These are phyloP conservation scores for Octopus bimaculoides DNA, from an alignment of 1,140 invertebrate species.

Conservation along the genomic window DNA sequence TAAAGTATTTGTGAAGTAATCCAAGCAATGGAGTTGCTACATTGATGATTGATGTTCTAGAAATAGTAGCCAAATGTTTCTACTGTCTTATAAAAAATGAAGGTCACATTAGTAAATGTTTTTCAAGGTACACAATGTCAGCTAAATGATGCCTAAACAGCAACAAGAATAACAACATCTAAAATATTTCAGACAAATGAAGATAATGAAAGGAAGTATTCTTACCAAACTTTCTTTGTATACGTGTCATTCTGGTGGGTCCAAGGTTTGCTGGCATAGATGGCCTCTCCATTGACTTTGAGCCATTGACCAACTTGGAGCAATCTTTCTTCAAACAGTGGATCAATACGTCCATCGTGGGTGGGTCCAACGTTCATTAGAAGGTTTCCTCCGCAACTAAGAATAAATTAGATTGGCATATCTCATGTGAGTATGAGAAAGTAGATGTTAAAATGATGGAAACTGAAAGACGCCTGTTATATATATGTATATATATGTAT, in stretches of 20 bases:
- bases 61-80: too few relatives aligned
- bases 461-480: too few relatives aligned
- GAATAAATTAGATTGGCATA: background rate
- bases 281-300: constrained; percentile 79
- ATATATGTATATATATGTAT: background rate
- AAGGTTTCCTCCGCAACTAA: constrained; percentile 82
- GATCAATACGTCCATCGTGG: constrained; percentile 80
- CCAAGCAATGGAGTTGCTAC: too few relatives aligned
- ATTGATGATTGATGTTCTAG: too few relatives aligned
- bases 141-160: too few relatives aligned
- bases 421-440: background rate
- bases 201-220: background rate
- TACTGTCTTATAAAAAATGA: too few relatives aligned
- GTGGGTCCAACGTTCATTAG: constrained; percentile 89
- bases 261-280: constrained; percentile 76
- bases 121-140: too few relatives aligned
- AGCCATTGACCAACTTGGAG: constrained; percentile 71
- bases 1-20: too few relatives aligned
- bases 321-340: constrained; percentile 86
- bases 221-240: constrained; percentile 62
- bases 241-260: constrained; percentile 76
- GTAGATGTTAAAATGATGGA: too few relatives aligned
- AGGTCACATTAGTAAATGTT: too few relatives aligned
- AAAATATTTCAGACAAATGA: too few relatives aligned
- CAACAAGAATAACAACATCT: too few relatives aligned